Conservation (phyloP, 2,888 invertebrate genomes). For the Lithophane semibrunnea region DNA sequence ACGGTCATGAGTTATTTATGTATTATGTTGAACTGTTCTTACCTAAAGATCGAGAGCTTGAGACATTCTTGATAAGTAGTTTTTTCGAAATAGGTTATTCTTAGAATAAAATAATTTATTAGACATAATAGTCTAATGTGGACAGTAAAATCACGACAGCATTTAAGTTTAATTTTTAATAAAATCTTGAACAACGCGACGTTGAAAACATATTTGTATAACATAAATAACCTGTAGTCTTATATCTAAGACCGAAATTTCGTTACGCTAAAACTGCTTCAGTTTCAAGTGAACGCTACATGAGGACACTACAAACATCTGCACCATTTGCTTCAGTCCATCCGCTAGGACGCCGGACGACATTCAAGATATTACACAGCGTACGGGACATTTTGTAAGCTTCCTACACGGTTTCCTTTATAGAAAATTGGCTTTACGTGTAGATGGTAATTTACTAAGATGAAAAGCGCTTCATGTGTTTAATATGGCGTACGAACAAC, state of each 20-base stretch:
- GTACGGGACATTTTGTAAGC: slow-evolving; percentile 28
- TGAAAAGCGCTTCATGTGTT: slow-evolving; percentile 1
- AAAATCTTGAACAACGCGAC: background rate
- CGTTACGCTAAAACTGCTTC: slow-evolving; percentile 36
- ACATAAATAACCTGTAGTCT: background rate
- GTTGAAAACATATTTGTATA: background rate
- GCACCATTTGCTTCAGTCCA: slow-evolving; percentile 57
- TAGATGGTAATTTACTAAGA: slow-evolving; percentile 35
- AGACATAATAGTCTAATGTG: too few species aligned
- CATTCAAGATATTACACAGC: slow-evolving; percentile 33
- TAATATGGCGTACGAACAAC: slow-evolving; percentile 13
- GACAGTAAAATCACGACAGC: background rate
- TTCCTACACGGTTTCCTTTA: slow-evolving; percentile 16
- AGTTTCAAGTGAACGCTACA: slow-evolving; percentile 18
- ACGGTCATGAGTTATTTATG: background rate
- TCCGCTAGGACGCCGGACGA: slow-evolving; percentile 23
- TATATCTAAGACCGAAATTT: slow-evolving; percentile 19
- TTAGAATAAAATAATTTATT: background rate
- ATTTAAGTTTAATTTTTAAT: background rate
- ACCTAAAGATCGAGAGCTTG: background rate
- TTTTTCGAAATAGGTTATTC: background rate
- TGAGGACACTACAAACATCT: slow-evolving; percentile 54
- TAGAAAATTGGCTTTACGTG: slow-evolving; percentile 26
- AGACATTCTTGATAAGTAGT: background rate
- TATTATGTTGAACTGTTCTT: background rate